Base-by-base conservation (phyloP, 2,888 invertebrate species). In the Luperina nickerlii region DNA sequence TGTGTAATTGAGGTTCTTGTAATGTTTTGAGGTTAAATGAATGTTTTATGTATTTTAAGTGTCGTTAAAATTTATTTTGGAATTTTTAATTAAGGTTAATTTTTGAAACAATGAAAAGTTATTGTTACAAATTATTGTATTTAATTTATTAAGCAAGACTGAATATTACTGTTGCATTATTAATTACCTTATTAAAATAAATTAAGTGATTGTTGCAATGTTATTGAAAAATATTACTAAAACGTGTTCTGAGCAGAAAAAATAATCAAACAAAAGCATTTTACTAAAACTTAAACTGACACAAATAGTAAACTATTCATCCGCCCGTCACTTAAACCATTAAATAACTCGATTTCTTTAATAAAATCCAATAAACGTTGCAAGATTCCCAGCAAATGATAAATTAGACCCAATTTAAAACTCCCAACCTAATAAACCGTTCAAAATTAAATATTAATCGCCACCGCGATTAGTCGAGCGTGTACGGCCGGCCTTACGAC, bases 331-430 rank as follows among this genome's bases (percentile, higher is more conserved):
- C 32, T 66, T 42, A 27, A 69, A 1, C 42, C 1, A 72, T 38
- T 60, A 54, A 72, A 73, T 75, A 38, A 81, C 38, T 38, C 6
- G 0, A 63, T 70, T 73, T 76, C 15, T 38, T 76, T 70, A 62
- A 66, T 62, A 57, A 74, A 70, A 8, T 11, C 32, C 18, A 81
- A 63, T 76, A 76, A 74, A 77, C 9, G 42, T 32, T 42, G 20
- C 42, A 48, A 63, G 6, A 70, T 71, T 70, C 20, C 4, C 5
- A 60, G n/a, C 38, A n/a, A 15, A 60, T 82, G 76, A 71, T 85
- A 81, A 76, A 63, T 78, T 70, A 63, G 48, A 65, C 18, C 62
- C 68, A 75, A 83, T 78, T 68, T 84, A 32, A 57, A 86, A 27
- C 24, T n/a, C 38, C 9, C 15, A 8, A 24, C 48, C 2, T 48